A percentile compares a stretch with the other conserved stretches of the same genome.
These are phyloP conservation scores for Gavialis gangeticus DNA, from an alignment of 2,113 vertebrate species.

Conservation along the genomic window DNA sequence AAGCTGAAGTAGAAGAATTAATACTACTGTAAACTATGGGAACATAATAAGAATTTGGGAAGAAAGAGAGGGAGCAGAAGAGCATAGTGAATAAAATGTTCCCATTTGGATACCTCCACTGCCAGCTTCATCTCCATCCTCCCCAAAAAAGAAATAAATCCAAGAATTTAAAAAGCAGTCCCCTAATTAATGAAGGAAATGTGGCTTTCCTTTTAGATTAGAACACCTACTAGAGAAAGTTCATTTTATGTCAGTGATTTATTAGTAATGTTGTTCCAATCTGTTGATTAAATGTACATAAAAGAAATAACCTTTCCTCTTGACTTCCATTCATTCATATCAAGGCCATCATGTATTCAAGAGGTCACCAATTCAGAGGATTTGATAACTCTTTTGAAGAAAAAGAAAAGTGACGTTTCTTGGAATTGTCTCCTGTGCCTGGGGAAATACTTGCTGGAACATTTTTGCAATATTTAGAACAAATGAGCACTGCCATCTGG, in stretches of 20 bases:
- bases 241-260: neutral
- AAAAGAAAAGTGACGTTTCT: rapidly evolving
- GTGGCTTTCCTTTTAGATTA: neutral
- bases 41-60: rapidly evolving
- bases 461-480: neutral
- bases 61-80: neutral
- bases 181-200: neutral
- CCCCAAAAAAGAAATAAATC: neutral
- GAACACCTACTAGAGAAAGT: neutral
- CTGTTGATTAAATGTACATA: neutral
- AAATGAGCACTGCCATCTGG: constrained; percentile 48
- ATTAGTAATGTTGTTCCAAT: neutral
- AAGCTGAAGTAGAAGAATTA: neutral
- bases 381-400: neutral
- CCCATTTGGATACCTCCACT: neutral
- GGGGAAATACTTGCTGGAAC: rapidly evolving
- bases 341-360: neutral
- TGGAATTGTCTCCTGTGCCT: rapidly evolving
- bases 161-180: neutral
- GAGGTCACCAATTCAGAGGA: neutral
- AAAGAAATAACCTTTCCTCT: neutral
- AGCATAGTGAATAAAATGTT: neutral
- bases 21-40: neutral
- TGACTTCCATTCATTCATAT: neutral
- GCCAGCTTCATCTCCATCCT: neutral